These are phyloP conservation scores for Dallia pectoralis DNA, from an alignment of 2,797 vertebrate species.

Conservation along the genomic window DNA sequence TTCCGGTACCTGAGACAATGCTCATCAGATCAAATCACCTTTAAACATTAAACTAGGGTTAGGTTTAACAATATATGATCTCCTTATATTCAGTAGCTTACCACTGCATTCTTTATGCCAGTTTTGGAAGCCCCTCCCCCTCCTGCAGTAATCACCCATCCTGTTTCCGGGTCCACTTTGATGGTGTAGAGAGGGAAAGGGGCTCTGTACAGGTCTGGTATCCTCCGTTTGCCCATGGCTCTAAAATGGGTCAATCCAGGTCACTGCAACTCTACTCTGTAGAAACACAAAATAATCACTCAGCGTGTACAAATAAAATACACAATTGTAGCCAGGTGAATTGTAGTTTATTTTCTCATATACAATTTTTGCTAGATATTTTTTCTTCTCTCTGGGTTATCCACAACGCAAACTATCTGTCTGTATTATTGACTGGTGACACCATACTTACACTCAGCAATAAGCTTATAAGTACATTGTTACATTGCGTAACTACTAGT, in stretches of 20 bases:
- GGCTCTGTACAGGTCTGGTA: constrained; percentile 87
- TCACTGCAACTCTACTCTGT: not conserved
- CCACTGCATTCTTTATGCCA: constrained; percentile 92
- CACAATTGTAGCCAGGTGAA: not conserved
- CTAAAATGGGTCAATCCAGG: not conserved
- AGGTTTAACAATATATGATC: not conserved
- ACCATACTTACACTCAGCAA: too few relatives aligned
- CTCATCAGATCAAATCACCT: too few relatives aligned
- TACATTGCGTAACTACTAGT: too few relatives aligned
- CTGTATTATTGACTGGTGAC: too few relatives aligned
- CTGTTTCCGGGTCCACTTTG: constrained; percentile 77
- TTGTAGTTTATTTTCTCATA: too few relatives aligned
- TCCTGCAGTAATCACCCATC: constrained; percentile 85
- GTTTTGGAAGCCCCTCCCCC: constrained; percentile 93
- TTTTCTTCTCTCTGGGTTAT: too few relatives aligned
- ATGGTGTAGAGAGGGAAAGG: constrained; percentile 91
- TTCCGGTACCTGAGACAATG: too few relatives aligned
- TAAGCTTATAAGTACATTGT: too few relatives aligned
- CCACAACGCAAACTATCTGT: too few relatives aligned
- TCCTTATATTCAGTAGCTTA: constrained; percentile 55
- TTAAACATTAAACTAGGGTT: too few relatives aligned
- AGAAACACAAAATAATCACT: not conserved
- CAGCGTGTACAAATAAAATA: not conserved
- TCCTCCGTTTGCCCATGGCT: constrained; percentile 80
- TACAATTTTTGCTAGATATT: too few relatives aligned